These are phyloP conservation scores for Sebastes melanostomus DNA, from an alignment of 2,797 vertebrate species.

Conservation along the genomic window DNA sequence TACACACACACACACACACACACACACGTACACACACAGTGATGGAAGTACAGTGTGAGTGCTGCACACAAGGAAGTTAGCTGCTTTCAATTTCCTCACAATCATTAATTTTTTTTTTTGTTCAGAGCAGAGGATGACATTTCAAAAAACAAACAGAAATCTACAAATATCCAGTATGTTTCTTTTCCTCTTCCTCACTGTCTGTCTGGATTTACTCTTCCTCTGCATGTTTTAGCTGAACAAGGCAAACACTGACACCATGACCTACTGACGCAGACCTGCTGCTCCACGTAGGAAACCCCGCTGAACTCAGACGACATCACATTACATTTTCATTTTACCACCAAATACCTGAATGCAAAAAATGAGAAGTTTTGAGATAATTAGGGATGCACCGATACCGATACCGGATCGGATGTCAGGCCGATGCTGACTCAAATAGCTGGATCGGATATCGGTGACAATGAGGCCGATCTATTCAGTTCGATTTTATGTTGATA, in stretches of 20 bases:
- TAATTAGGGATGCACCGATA: no score
- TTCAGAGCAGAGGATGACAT: neutral
- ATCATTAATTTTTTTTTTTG: neutral
- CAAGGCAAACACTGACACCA: conserved; percentile 36
- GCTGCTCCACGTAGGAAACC: conserved; percentile 42
- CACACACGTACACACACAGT: neutral
- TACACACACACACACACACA: neutral
- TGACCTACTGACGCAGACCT: conserved; percentile 55
- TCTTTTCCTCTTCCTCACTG: neutral
- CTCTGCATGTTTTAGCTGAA: conserved; percentile 40
- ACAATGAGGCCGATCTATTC: no score
- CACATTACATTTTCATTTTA: conserved; percentile 17
- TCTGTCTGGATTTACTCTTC: conserved; percentile 15
- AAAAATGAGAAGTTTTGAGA: neutral
- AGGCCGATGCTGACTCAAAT: no score
- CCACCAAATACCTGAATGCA: neutral
- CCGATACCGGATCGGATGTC: no score
- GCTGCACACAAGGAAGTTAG: neutral
- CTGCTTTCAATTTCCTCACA: neutral
- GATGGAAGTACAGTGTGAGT: neutral
- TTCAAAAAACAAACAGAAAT: conserved; percentile 29
- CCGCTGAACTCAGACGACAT: conserved; percentile 23
- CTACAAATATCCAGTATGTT: neutral
- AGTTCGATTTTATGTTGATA: no score
- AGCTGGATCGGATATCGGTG: no score